Evolutionary conservation across 2,888 invertebrate species (phyloP).

Genomic region (Ferrisia virgata): DNA sequence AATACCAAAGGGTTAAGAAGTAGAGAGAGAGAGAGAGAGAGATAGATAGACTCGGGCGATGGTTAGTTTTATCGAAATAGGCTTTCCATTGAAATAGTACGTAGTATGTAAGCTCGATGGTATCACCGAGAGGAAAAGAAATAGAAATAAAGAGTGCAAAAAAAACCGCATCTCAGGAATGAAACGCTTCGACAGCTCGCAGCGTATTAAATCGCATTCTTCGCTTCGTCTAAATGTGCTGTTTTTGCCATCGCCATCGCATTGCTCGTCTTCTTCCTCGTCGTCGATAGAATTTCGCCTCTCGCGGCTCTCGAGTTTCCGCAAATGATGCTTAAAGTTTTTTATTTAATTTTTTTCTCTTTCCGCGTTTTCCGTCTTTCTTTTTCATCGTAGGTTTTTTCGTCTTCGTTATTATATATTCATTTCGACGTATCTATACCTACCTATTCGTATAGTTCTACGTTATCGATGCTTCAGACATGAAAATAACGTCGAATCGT

Average conservation of each 20-base stretch:
- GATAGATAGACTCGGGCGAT: background rate
- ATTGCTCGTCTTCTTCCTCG: no score
- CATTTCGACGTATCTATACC: no score
- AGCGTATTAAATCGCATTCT: conserved; percentile 31
- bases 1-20: conserved; percentile 3
- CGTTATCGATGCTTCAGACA: background rate
- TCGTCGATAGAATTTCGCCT: conserved; percentile 14
- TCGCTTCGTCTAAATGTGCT: conserved; percentile 21
- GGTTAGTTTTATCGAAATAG: conserved; percentile 30
- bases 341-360: conserved; percentile 5
- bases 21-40: background rate
- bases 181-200: conserved; percentile 32
- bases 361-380: background rate
- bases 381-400: no score
- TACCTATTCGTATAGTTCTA: no score
- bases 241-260: background rate
- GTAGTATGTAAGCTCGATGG: background rate
- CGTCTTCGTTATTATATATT: background rate
- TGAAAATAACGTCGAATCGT: conserved; percentile 5
- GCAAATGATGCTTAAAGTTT: conserved; percentile 23
- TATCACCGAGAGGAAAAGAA: background rate
- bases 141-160: background rate
- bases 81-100: background rate
- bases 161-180: conserved; percentile 24
- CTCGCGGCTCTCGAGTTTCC: conserved; percentile 11